phyloP scores from a whole-genome alignment of 2,797 vertebrate species.

The Aulostomus chinensis region DNA sequence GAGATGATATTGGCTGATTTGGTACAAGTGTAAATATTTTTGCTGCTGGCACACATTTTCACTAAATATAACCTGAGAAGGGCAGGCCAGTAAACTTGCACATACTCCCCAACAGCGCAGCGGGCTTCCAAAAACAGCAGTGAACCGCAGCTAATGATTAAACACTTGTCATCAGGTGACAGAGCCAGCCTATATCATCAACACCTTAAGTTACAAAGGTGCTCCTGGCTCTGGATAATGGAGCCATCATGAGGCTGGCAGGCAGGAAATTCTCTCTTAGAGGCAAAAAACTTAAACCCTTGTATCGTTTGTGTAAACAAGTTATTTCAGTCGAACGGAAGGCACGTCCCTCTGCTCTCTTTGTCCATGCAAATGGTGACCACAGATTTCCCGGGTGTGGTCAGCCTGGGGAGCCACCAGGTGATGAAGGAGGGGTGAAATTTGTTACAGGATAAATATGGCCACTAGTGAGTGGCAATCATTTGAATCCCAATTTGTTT shows the following conservation, averaged over 20 bases:
- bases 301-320: constrained; percentile 40
- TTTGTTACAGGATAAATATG: constrained; percentile 82
- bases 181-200: constrained; percentile 24
- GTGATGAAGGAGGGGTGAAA: constrained; percentile 75
- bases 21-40: constrained; percentile 73
- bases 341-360: constrained; percentile 56
- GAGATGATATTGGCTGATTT: constrained; percentile 72
- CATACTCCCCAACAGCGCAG: background rate
- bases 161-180: constrained; percentile 51
- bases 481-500: constrained; percentile 86
- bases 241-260: constrained; percentile 8
- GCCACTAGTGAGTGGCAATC: constrained; percentile 64
- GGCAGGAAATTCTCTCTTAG: constrained; percentile 14
- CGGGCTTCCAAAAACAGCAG: constrained; percentile 19
- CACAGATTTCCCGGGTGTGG: constrained; percentile 82
- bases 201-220: constrained; percentile 26
- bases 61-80: constrained; percentile 33
- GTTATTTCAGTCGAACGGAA: constrained; percentile 69
- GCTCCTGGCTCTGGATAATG: constrained; percentile 2
- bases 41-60: constrained; percentile 55
- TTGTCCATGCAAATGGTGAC: constrained; percentile 79
- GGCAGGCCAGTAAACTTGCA: background rate
- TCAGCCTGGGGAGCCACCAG: constrained; percentile 71
- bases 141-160: constrained; percentile 48
- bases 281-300: constrained; percentile 33